Percentiles rank a stretch among this genome's conserved stretches.
Evolutionary conservation across 2,888 invertebrate species (phyloP).

Genomic region (Sarcophaga subvicina): DNA sequence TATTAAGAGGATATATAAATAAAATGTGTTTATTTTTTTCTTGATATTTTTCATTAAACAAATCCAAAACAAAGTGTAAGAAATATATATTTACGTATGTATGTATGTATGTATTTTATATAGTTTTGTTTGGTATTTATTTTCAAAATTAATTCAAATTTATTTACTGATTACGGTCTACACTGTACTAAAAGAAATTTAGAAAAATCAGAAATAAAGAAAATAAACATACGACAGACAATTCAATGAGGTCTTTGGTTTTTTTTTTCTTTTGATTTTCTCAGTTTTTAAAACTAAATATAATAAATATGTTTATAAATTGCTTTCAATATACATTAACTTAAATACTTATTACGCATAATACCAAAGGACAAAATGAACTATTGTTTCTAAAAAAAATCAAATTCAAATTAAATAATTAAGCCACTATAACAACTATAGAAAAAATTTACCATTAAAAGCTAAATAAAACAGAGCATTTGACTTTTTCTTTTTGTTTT

Average conservation of each 20-base stretch:
- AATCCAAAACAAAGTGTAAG: slow-evolving; percentile 55
- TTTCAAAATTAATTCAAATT: slow-evolving; percentile 24
- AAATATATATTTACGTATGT: slow-evolving; percentile 41
- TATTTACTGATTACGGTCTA: slow-evolving; percentile 37
- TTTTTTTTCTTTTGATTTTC: slow-evolving; percentile 16
- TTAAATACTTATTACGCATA: neutral
- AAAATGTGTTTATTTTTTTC: too few species aligned
- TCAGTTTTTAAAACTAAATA: slow-evolving; percentile 9
- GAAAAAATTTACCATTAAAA: slow-evolving; percentile 30
- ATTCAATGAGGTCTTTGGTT: slow-evolving; percentile 62
- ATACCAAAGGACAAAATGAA: slow-evolving; percentile 48
- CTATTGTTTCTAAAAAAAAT: neutral
- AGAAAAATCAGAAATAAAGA: neutral
- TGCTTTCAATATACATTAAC: neutral
- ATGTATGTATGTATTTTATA: slow-evolving; percentile 11
- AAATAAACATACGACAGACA: slow-evolving; percentile 62
- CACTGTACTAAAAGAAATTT: slow-evolving; percentile 47
- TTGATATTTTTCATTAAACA: slow-evolving; percentile 1
- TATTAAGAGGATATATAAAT: too few species aligned
- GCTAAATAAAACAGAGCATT: slow-evolving; percentile 67
- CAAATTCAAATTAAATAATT: slow-evolving; percentile 29
- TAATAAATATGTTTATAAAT: too few species aligned
- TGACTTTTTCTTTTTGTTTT: slow-evolving; percentile 57
- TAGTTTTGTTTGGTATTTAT: slow-evolving; percentile 20
- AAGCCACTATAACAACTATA: slow-evolving; percentile 36